Conservation (phyloP, 2,113 vertebrate genomes). For the Anolis sagrei region DNA sequence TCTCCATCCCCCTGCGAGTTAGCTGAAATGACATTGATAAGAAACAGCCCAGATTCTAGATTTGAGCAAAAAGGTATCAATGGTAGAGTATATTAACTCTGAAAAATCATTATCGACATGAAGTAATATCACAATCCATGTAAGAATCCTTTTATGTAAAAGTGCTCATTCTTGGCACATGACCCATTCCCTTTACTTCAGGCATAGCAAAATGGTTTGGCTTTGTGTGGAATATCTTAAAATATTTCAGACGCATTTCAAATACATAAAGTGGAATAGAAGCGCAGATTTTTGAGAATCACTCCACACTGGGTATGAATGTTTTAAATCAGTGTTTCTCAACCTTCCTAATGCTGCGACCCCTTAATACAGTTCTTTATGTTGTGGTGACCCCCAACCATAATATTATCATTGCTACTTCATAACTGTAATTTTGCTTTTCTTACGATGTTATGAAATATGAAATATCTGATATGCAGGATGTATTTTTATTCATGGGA, state of each 20-base stretch:
- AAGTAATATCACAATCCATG: neutral
- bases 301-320: neutral
- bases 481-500: no score
- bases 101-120: neutral
- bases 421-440: no score
- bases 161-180: neutral
- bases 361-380: no score
- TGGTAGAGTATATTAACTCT: neutral
- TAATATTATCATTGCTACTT: no score
- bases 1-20: neutral
- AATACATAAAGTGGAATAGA: neutral
- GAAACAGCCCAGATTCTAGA: neutral
- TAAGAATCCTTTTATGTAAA: neutral
- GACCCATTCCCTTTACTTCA: neutral
- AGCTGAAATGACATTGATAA: constrained; percentile 28
- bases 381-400: no score
- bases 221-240: neutral
- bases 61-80: neutral
- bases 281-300: neutral
- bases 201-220: no score
- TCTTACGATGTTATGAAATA: no score
- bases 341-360: no score
- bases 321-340: neutral
- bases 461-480: no score
- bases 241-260: neutral